phyloP scores from a whole-genome alignment of 35 echinoderm and acorn worm genomes.

The Patiria miniata region DNA sequence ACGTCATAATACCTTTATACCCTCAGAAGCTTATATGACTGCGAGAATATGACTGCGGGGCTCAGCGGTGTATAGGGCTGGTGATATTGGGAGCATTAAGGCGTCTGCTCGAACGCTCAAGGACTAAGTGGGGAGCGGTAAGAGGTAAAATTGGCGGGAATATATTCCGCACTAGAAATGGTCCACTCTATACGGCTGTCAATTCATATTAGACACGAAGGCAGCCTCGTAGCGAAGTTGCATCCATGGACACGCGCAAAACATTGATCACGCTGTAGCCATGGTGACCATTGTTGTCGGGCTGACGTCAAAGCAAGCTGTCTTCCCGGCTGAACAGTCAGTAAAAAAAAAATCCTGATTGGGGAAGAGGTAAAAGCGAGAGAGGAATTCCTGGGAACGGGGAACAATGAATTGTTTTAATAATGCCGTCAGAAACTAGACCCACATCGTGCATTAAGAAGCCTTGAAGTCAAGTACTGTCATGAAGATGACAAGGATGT shows the following conservation, averaged over 20 bases:
- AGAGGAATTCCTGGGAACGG: not conserved
- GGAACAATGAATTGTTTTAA: not conserved
- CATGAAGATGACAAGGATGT: too few species aligned
- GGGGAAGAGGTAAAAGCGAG: not conserved
- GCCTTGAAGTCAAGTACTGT: too few species aligned
- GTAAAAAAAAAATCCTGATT: too few species aligned
- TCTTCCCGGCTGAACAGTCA: not conserved
- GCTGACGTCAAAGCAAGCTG: constrained; percentile 52
- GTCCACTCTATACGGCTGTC: constrained; percentile 1
- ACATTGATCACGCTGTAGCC: constrained; percentile 39
- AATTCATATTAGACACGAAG: constrained; percentile 12
- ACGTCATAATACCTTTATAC: too few species aligned
- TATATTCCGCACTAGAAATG: not conserved
- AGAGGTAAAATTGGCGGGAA: not conserved
- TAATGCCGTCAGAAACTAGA: too few species aligned
- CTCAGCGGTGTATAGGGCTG: too few species aligned
- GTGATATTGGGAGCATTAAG: too few species aligned
- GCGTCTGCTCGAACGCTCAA: not conserved
- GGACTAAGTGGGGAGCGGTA: not conserved
- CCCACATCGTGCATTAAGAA: too few species aligned
- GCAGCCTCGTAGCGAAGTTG: not conserved
- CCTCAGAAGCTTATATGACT: too few species aligned
- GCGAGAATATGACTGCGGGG: too few species aligned
- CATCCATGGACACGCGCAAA: constrained; percentile 13
- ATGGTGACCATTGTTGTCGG: constrained; percentile 48